A percentile compares a stretch with the other conserved stretches of the same genome.
phyloP scores from a whole-genome alignment of 2,797 vertebrate species.

The Parauchenoglanis punctatus region DNA sequence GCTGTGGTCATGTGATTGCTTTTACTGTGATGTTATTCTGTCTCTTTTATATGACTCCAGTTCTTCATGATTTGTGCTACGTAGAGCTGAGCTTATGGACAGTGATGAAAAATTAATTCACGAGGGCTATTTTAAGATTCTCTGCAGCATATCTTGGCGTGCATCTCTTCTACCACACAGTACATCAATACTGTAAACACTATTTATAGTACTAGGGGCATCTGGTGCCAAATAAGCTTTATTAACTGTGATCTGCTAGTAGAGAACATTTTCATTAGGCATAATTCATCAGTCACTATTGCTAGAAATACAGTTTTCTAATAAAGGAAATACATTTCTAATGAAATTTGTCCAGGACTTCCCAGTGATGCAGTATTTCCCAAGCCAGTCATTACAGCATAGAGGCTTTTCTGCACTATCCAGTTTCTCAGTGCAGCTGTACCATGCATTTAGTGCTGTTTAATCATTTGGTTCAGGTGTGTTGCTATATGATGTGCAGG shows the following conservation, averaged over 20 bases:
- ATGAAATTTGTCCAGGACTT: no score
- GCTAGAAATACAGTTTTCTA: neutral
- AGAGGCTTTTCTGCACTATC: neutral
- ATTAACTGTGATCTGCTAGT: neutral
- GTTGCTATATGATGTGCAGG: neutral
- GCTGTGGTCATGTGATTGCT: neutral
- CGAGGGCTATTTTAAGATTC: conserved; percentile 28
- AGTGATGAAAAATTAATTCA: conserved; percentile 31
- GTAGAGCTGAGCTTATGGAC: conserved; percentile 13
- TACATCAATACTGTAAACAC: conserved; percentile 10
- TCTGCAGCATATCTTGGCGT: conserved; percentile 2
- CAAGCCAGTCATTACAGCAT: neutral
- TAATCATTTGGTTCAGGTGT: neutral
- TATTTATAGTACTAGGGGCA: conserved; percentile 9
- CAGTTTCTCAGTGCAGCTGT: neutral
- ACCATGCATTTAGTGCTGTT: neutral
- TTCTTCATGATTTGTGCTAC: neutral
- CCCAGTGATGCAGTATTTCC: neutral
- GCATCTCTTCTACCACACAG: conserved; percentile 2
- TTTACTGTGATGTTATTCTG: neutral
- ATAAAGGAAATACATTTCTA: neutral
- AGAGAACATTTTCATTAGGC: conserved; percentile 13
- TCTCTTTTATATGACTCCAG: neutral
- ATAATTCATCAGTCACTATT: neutral
- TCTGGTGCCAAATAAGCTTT: neutral